Conservation (phyloP, 2,888 invertebrate genomes). For the Sipha maydis region DNA sequence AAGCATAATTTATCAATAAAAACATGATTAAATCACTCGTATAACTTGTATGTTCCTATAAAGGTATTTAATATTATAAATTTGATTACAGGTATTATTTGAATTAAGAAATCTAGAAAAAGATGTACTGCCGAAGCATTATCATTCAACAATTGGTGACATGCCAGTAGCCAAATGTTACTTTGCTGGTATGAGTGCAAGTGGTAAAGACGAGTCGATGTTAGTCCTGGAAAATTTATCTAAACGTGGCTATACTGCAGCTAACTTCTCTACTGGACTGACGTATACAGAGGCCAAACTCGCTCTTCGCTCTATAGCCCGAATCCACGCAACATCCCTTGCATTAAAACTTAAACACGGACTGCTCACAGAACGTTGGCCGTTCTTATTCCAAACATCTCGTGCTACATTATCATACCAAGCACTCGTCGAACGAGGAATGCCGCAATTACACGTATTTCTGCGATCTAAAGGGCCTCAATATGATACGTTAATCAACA, state of each 20-base stretch:
- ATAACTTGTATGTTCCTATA: not conserved
- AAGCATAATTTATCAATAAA: no score
- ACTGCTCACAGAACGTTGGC: slow-evolving; percentile 71
- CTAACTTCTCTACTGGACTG: slow-evolving; percentile 77
- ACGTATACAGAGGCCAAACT: slow-evolving; percentile 75
- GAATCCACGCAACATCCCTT: slow-evolving; percentile 79
- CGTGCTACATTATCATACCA: slow-evolving; percentile 83
- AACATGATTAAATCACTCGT: no score
- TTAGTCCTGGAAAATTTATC: slow-evolving; percentile 81
- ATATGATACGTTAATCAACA: slow-evolving; percentile 74
- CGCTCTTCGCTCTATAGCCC: slow-evolving; percentile 78
- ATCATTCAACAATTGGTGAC: slow-evolving; percentile 68
- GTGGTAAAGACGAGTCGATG: slow-evolving; percentile 72
- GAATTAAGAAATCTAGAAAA: slow-evolving; percentile 49
- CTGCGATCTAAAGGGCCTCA: slow-evolving; percentile 70
- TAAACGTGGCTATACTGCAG: slow-evolving; percentile 74
- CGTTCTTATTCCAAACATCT: slow-evolving; percentile 81
- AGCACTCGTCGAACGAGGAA: slow-evolving; percentile 79
- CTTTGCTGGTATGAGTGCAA: slow-evolving; percentile 74
- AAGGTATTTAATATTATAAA: not conserved
- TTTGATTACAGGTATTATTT: slow-evolving; percentile 46
- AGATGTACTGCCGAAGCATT: slow-evolving; percentile 31
- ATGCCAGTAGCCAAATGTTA: slow-evolving; percentile 78
- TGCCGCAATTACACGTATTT: slow-evolving; percentile 76
- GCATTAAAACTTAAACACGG: slow-evolving; percentile 71